A percentile compares a stretch with the other conserved stretches of the same genome.
Conservation (phyloP, 2,797 vertebrate species). For the Karalla daura region DNA sequence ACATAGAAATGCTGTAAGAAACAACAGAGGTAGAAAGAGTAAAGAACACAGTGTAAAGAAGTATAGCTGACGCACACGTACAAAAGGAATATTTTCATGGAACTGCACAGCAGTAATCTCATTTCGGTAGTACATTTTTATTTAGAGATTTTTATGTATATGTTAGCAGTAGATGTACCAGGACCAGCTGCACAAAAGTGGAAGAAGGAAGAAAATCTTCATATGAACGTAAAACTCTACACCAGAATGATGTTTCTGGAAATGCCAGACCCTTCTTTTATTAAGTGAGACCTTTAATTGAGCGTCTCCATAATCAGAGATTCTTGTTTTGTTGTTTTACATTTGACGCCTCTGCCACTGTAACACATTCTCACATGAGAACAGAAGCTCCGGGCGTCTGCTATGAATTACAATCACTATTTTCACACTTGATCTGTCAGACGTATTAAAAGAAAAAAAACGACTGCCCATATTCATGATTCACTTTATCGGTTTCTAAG, state of each 20-base stretch:
- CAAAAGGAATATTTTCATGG: no score
- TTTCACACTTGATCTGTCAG: not conserved
- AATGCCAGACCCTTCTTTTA: not conserved
- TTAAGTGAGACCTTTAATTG: not conserved
- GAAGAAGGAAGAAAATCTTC: no score
- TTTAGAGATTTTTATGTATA: no score
- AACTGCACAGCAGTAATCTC: no score
- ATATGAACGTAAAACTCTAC: not conserved
- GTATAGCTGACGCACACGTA: no score
- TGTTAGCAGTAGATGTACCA: no score
- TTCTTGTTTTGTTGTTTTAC: not conserved
- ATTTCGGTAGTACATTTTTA: no score
- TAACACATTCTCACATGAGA: not conserved
- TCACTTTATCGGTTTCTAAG: not conserved
- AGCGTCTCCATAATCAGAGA: not conserved
- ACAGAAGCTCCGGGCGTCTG: not conserved
- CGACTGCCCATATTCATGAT: not conserved
- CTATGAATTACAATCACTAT: not conserved
- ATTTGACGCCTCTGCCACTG: not conserved
- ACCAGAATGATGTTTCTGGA: not conserved
- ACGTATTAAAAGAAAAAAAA: slow-evolving; percentile 1
- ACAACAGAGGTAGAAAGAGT: no score
- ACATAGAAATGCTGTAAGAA: no score
- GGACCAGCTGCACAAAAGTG: no score
- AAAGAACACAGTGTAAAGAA: no score